These are phyloP conservation scores for Cyprinodon tularosa DNA, from an alignment of 2,113 vertebrate species.

Conservation along the genomic window DNA sequence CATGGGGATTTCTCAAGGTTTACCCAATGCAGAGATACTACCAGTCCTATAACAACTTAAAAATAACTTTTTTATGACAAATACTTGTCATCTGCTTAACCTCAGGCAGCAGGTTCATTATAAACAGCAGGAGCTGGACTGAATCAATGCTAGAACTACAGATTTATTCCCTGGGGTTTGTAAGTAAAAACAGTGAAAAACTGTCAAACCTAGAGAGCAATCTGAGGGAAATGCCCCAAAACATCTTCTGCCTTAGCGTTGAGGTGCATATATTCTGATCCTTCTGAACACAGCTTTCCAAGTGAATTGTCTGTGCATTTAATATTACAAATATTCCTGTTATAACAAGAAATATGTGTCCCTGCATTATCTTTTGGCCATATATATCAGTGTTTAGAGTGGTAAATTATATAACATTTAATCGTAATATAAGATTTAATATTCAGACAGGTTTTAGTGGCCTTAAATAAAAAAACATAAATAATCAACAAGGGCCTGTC, in stretches of 20 bases:
- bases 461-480: no score
- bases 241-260: no score
- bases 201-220: no score
- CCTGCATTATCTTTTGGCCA: not conserved
- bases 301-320: not conserved
- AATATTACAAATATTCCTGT: not conserved
- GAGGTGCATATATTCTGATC: not conserved
- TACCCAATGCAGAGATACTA: not conserved
- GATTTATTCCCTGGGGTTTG: constrained; percentile 1
- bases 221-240: no score
- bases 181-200: not conserved
- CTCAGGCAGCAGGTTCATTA: not conserved
- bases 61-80: not conserved
- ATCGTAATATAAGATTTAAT: no score
- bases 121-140: constrained; percentile 16
- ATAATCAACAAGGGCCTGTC: no score
- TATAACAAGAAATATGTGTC: not conserved
- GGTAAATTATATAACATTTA: not conserved
- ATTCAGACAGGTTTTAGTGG: no score
- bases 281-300: not conserved
- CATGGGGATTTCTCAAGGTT: not conserved
- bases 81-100: not conserved
- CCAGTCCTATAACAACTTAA: no score
- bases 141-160: not conserved
- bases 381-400: not conserved